Conservation (phyloP, 2,797 vertebrate genomes). For the Ataeniobius toweri region DNA sequence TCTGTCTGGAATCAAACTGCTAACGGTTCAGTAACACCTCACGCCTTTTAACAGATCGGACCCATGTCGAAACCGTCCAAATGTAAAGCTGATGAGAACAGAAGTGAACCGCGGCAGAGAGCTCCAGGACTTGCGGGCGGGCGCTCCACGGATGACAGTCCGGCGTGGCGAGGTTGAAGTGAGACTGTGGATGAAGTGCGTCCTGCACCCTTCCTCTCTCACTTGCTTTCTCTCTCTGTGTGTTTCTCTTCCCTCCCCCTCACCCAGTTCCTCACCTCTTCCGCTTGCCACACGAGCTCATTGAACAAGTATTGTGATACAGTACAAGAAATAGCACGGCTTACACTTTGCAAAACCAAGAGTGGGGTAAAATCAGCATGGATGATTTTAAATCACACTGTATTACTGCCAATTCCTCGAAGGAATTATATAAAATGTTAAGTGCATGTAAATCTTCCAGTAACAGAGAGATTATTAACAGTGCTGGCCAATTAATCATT, state of each 20-base stretch:
- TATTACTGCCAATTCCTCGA: background rate
- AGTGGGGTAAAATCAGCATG: background rate
- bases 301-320: constrained; percentile 4
- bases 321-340: background rate
- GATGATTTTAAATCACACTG: background rate
- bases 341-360: background rate
- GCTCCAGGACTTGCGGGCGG: constrained; percentile 24
- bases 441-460: background rate
- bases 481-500: background rate
- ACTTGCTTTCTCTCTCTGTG: constrained; percentile 21
- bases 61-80: constrained; percentile 49
- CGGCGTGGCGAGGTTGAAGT: constrained; percentile 35
- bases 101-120: constrained; percentile 22
- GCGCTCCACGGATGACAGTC: constrained; percentile 57
- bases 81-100: constrained; percentile 8
- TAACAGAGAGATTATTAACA: background rate
- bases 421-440: background rate
- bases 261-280: constrained; percentile 63
- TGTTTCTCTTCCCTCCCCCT: constrained; percentile 60
- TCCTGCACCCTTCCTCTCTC: constrained; percentile 34
- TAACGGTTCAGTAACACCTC: constrained; percentile 1
- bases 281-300: constrained; percentile 57
- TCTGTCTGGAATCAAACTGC: constrained; percentile 4
- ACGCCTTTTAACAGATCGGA: constrained; percentile 22
- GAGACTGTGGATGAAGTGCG: constrained; percentile 59